Conservation (phyloP, 1,140 invertebrate species). For the Apolygus lucorum region DNA sequence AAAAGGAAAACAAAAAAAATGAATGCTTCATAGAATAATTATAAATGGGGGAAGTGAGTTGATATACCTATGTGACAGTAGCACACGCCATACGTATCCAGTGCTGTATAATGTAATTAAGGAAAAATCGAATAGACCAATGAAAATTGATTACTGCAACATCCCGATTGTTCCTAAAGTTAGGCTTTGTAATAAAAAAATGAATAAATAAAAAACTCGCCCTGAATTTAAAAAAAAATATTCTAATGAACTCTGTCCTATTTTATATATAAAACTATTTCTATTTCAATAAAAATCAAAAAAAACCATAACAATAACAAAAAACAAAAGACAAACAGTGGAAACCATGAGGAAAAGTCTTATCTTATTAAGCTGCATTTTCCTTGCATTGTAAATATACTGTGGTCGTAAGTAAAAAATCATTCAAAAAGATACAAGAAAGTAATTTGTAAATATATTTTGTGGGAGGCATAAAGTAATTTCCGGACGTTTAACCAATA, state of each 20-base stretch:
- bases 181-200: constrained; percentile 5
- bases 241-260: constrained; percentile 14
- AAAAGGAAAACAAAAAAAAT: background rate
- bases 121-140: constrained; percentile 2
- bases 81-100: background rate
- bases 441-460: constrained; percentile 13
- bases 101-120: background rate
- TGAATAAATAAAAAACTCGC: too few relatives aligned
- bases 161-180: constrained; percentile 10
- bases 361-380: background rate
- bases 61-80: background rate
- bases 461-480: background rate
- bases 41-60: too few relatives aligned
- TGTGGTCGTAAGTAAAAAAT: background rate
- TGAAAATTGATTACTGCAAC: background rate
- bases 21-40: background rate
- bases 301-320: background rate
- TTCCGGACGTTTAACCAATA: background rate
- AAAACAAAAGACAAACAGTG: background rate
- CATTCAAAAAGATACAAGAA: background rate
- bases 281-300: background rate
- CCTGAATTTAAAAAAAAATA: constrained; percentile 1
- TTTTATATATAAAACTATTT: background rate
- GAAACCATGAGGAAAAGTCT: background rate
- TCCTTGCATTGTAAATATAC: constrained; percentile 6